Percentiles rank a stretch among this genome's conserved stretches.
phyloP scores from a whole-genome alignment of 2,888 invertebrate species.

The Drosophila koepferae region DNA sequence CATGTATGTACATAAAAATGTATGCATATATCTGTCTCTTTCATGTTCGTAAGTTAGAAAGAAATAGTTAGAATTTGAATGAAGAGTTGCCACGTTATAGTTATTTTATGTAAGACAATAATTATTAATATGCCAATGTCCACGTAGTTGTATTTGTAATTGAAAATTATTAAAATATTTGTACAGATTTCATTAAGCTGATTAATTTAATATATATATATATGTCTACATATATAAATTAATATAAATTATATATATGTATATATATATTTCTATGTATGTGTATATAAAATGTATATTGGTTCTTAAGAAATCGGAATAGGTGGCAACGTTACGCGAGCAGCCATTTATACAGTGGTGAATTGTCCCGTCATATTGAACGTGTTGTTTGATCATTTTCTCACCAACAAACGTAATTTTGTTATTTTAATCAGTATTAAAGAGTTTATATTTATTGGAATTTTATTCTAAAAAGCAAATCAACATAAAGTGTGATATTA shows the following conservation, averaged over 20 bases:
- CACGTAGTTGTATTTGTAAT: not conserved
- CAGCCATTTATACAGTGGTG: slow-evolving; percentile 61
- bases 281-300: not conserved
- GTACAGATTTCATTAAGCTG: not conserved
- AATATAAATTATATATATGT: not conserved
- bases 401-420: slow-evolving; percentile 36
- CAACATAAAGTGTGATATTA: not conserved
- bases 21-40: slow-evolving; percentile 20
- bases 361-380: slow-evolving; percentile 60
- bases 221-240: not conserved
- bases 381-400: slow-evolving; percentile 54
- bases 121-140: not conserved
- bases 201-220: not conserved
- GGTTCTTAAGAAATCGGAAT: not conserved
- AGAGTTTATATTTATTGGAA: not conserved
- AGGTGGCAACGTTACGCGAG: slow-evolving; percentile 60
- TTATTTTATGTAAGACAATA: slow-evolving; percentile 56
- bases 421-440: slow-evolving; percentile 4
- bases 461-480: not conserved
- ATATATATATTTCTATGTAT: not conserved
- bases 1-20: slow-evolving; percentile 35
- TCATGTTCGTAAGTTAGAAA: slow-evolving; percentile 22
- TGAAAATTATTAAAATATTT: not conserved
- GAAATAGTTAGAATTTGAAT: slow-evolving; percentile 22
- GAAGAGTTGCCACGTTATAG: slow-evolving; percentile 60